Percentiles rank a stretch among this genome's conserved stretches.
Evolutionary conservation across 2,797 vertebrate species (phyloP).

Genomic region (Rhynchonycteris naso): DNA sequence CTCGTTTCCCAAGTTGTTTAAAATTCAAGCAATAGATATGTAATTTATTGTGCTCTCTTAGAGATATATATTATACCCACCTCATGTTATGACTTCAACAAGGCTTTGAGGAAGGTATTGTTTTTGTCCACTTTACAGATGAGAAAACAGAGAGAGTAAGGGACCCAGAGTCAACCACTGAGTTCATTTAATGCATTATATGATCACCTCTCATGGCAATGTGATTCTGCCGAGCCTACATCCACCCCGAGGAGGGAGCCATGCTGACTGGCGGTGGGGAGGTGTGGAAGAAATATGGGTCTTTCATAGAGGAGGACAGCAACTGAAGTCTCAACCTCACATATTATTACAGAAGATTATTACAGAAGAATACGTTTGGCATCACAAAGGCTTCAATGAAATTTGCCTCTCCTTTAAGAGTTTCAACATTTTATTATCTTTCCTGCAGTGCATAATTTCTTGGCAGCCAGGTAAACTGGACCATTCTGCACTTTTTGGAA

Average conservation of each 20-base stretch:
- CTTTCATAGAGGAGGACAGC: background rate
- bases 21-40: background rate
- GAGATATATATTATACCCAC: background rate
- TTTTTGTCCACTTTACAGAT: conserved; percentile 3
- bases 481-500: conserved; percentile 41
- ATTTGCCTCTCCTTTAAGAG: background rate
- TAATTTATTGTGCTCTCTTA: background rate
- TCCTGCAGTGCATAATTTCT: conserved; percentile 45
- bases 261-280: background rate
- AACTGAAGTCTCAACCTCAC: background rate
- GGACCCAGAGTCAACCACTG: background rate
- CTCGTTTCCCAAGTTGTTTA: conserved; percentile 1
- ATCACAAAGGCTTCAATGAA: background rate
- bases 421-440: conserved; percentile 32
- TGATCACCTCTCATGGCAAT: background rate
- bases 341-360: background rate
- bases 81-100: background rate
- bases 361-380: background rate
- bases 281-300: background rate
- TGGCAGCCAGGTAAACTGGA: conserved; percentile 46
- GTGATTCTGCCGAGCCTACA: background rate
- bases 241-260: background rate
- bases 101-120: background rate
- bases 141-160: background rate
- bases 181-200: background rate